Evolutionary conservation across 2,888 invertebrate genomes (phyloP).

Genomic region (Brassicogethes aeneus): DNA sequence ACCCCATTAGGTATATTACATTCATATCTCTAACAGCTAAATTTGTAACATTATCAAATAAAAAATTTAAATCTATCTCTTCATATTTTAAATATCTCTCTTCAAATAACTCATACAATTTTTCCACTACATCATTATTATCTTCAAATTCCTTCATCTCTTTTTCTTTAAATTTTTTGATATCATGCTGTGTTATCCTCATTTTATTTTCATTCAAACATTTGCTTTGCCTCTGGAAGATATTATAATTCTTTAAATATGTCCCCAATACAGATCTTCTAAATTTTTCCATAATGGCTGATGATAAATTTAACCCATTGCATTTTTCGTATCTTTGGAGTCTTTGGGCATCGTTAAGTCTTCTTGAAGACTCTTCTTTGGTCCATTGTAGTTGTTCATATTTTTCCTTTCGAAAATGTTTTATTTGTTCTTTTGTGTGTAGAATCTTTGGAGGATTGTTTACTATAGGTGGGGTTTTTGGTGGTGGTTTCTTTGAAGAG

Average conservation of each 20-base stretch:
- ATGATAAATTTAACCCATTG: no score
- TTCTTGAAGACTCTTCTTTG: no score
- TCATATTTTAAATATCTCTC: slow-evolving; percentile 22
- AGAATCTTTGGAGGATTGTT: no score
- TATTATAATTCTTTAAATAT: background rate
- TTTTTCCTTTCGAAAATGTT: background rate
- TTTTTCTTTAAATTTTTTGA: slow-evolving; percentile 17
- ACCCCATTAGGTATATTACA: no score
- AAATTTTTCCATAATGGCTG: background rate
- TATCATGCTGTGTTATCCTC: slow-evolving; percentile 22
- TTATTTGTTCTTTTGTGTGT: no score
- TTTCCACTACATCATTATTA: slow-evolving; percentile 23
- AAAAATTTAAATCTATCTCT: slow-evolving; percentile 23
- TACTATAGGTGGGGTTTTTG: no score
- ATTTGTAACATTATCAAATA: slow-evolving; percentile 21
- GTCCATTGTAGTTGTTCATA: background rate
- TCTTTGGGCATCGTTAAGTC: no score
- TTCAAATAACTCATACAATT: slow-evolving; percentile 21
- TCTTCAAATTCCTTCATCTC: slow-evolving; percentile 19
- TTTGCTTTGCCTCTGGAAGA: background rate
- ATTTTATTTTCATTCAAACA: slow-evolving; percentile 26
- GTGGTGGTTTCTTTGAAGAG: no score
- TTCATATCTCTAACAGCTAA: no score
- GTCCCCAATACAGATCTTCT: background rate
- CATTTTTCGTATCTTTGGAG: no score